These are phyloP conservation scores for Malaclemys terrapin DNA, from an alignment of 2,113 vertebrate species.

Conservation along the genomic window DNA sequence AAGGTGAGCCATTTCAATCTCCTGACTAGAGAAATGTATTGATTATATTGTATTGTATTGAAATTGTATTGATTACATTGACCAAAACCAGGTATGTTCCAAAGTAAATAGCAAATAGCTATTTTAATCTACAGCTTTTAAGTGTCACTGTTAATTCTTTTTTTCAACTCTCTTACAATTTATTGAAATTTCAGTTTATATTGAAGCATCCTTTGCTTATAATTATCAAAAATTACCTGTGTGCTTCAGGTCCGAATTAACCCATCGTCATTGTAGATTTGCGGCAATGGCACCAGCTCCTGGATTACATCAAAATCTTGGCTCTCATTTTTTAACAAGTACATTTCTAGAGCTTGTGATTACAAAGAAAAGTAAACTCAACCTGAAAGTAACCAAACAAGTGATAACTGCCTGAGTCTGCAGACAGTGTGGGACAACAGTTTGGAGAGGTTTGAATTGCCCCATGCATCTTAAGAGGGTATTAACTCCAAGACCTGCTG, in stretches of 20 bases:
- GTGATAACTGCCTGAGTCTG: neutral
- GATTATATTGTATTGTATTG: neutral
- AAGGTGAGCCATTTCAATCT: neutral
- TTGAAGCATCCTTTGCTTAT: neutral
- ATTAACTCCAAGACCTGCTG: neutral
- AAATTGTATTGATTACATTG: conserved; percentile 15
- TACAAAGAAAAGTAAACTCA: neutral
- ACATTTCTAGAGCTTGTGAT: neutral
- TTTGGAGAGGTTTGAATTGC: neutral
- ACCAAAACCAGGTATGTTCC: conserved; percentile 37
- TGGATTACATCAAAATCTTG: neutral
- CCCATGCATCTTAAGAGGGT: rapidly evolving
- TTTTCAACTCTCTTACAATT: neutral
- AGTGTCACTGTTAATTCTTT: neutral
- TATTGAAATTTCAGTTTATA: neutral
- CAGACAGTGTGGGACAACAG: neutral
- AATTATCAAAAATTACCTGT: rapidly evolving
- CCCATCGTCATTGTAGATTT: rapidly evolving
- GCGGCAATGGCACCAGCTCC: neutral
- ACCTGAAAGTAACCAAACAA: neutral
- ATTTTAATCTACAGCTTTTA: neutral
- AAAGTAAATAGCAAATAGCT: conserved; percentile 28
- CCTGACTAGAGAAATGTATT: neutral
- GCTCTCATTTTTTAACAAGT: neutral
- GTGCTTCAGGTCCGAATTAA: neutral